phyloP scores from a whole-genome alignment of 1,140 invertebrate genomes.

The Aphelenchoides fujianensis region DNA sequence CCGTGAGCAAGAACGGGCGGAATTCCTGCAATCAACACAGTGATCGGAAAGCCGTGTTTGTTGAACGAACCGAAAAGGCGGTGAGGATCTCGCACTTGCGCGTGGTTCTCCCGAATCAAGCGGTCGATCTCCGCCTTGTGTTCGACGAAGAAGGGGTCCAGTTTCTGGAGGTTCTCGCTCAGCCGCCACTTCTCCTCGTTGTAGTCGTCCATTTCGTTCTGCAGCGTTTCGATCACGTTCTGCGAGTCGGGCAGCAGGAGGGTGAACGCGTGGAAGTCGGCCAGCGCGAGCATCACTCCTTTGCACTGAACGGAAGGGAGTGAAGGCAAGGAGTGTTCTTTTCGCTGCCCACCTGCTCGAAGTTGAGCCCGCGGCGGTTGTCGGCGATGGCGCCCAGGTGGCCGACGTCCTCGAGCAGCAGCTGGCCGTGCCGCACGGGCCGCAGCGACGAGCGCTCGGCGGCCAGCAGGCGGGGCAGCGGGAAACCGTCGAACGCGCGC shows the following conservation, averaged over 20 bases:
- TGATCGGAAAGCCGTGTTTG: no score
- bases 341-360: not conserved
- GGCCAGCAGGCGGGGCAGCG: not conserved
- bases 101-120: not conserved
- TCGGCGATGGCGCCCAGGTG: not conserved
- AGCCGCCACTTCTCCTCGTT: not conserved
- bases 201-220: slow-evolving; percentile 5
- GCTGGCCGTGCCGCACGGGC: not conserved
- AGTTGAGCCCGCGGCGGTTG: not conserved
- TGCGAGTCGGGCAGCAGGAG: not conserved
- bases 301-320: slow-evolving; percentile 13
- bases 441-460: not conserved
- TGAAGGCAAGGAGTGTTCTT: not conserved
- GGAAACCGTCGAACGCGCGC: not conserved
- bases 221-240: not conserved
- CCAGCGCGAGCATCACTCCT: not conserved
- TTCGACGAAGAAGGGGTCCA: not conserved
- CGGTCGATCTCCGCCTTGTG: not conserved
- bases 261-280: not conserved
- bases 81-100: slow-evolving; percentile 5
- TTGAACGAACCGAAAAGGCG: not conserved
- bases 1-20: not conserved
- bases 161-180: not conserved
- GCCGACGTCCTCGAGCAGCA: not conserved
- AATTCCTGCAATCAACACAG: no score